Conservation (phyloP, 2,113 vertebrate genomes). For the Sinocyclocheilus maitianheensis region DNA sequence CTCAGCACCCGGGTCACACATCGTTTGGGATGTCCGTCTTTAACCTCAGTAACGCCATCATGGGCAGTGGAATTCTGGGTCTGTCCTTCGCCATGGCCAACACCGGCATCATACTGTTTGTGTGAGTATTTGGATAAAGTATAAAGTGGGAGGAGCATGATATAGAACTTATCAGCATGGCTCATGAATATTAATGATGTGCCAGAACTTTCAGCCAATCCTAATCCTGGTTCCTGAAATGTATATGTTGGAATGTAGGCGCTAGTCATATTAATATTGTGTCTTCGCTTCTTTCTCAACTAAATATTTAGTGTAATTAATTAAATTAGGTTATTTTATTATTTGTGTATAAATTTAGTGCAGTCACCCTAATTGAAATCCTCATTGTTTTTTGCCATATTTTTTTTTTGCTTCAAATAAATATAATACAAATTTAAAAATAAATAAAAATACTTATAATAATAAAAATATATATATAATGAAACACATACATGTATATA, state of each 20-base stretch:
- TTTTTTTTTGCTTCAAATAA: too few relatives aligned
- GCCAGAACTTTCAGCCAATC: background rate
- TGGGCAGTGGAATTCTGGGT: constrained; percentile 96
- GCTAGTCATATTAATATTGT: background rate
- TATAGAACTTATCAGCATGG: background rate
- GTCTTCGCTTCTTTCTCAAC: too few relatives aligned
- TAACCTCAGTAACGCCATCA: constrained; percentile 97
- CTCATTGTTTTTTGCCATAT: too few relatives aligned
- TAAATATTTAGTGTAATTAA: too few relatives aligned
- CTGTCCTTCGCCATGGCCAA: constrained; percentile 97
- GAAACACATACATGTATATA: too few relatives aligned
- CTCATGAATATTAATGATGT: constrained; percentile 4
- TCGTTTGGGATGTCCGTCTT: constrained; percentile 96
- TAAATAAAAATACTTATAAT: too few relatives aligned
- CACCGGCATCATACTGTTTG: constrained; percentile 91
- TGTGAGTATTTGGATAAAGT: constrained; percentile 76
- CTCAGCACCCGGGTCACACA: constrained; percentile 86
- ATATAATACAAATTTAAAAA: too few relatives aligned
- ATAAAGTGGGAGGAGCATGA: background rate
- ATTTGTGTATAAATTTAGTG: too few relatives aligned
- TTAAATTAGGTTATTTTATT: too few relatives aligned
- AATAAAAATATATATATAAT: too few relatives aligned
- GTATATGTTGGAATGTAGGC: background rate
- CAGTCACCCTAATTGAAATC: too few relatives aligned
- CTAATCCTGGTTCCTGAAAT: background rate